phyloP scores from a whole-genome alignment of 2,113 vertebrate species.

The Gavialis gangeticus region DNA sequence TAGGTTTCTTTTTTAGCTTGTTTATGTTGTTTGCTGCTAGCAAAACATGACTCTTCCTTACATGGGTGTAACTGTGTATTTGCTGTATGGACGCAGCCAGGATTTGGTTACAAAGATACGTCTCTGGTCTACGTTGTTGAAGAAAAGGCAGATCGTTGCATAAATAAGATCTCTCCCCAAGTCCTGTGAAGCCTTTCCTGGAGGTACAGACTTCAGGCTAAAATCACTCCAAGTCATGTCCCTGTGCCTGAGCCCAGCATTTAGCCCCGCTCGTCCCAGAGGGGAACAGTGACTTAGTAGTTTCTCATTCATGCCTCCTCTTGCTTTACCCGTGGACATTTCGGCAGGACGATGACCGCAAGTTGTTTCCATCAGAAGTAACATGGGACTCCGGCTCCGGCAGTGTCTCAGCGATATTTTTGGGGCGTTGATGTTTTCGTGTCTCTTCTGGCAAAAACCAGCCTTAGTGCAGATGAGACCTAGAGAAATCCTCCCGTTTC shows the following conservation, averaged over 20 bases:
- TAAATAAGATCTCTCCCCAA: background rate
- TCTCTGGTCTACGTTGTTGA: background rate
- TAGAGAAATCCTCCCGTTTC: background rate
- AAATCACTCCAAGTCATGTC: background rate
- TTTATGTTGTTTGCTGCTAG: slow-evolving; percentile 69
- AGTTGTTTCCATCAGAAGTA: background rate
- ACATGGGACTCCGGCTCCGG: background rate
- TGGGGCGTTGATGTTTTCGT: slow-evolving; percentile 1
- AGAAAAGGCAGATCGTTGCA: background rate
- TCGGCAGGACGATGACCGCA: background rate
- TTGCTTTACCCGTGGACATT: background rate
- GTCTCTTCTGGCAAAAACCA: slow-evolving; percentile 14
- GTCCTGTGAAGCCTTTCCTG: background rate
- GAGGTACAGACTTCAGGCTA: background rate
- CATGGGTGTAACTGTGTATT: slow-evolving; percentile 60
- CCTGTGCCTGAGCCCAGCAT: background rate
- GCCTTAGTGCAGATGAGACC: background rate
- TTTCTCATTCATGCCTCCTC: background rate
- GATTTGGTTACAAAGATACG: slow-evolving; percentile 61
- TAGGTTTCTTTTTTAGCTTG: slow-evolving; percentile 58
- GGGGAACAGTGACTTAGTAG: background rate
- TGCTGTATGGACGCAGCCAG: slow-evolving; percentile 49
- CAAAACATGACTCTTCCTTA: slow-evolving; percentile 64
- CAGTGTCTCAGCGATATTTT: background rate
- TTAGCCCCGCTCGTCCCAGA: background rate